Base-by-base conservation (phyloP, 2,797 vertebrate species). In the Chloroceryle inda region DNA sequence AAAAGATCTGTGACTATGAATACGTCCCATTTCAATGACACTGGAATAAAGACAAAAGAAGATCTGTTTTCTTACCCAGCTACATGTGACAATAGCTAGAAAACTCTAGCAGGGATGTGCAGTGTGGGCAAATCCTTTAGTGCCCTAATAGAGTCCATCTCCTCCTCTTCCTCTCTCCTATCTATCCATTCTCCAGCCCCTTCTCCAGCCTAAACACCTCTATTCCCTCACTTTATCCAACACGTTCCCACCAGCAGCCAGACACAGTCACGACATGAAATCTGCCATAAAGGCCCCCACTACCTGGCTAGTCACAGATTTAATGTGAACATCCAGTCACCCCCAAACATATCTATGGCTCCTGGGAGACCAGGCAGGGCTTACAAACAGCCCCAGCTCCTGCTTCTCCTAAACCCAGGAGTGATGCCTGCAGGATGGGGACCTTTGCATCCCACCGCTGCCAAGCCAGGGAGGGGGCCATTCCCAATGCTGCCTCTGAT, bases 381-480 rank as follows among this genome's bases (percentile, higher is more conserved):
- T 68, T 52, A 59, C 4, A 52, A 53, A 21, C 24, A 44, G 2
- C 2, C 26, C 40, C 61, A 11, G 2, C 22, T 79, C 69, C 50
- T 26, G 23, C 38, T 74, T 53, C 7, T 29, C 42, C 71, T 66
- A 52, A 88, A 92, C 10, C 4, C 44, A 49, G 0, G 0, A 23
- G 31, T 22, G 42, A 44, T 10, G 13, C 45, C 5, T 0, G 2
- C 22, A 74, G 52, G 47, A 24, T 7, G 7, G 0, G 23, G 35
- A 55, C 7, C 24, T 37, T 14, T 11, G 1, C 63, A 77, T 33
- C 50, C 78, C 84, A 40, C 5, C 1, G 0, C 38, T 69, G 35
- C 62, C 16, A 50, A 87, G 44, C 1, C 22, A 64, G 63, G 40
- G 26, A 88, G 42, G 64, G 35, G 50, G 10, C 15, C 0, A 0